phyloP scores from a whole-genome alignment of 2,888 invertebrate species.

The Smittia aterrima region DNA sequence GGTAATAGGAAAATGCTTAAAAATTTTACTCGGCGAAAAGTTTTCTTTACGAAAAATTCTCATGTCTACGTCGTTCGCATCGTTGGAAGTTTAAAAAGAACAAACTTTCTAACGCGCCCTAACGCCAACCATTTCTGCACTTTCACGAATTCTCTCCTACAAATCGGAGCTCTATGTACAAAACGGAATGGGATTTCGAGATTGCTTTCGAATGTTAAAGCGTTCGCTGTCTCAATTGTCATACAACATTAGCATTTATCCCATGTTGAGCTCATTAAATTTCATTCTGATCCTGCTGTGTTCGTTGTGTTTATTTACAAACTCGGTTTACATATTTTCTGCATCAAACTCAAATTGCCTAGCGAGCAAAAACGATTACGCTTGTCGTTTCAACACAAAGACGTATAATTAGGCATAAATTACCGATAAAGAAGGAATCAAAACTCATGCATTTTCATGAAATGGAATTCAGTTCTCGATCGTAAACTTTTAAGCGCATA shows the following conservation, averaged over 20 bases:
- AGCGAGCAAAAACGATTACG: not conserved
- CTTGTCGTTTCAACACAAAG: not conserved
- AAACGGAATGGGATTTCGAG: too few species aligned
- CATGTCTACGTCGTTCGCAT: too few species aligned
- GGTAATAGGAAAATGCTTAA: too few species aligned
- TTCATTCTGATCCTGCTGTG: too few species aligned
- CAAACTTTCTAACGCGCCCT: too few species aligned
- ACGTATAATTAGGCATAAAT: not conserved
- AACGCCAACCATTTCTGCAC: too few species aligned
- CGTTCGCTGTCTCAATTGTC: not conserved
- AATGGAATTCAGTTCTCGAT: not conserved
- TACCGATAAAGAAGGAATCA: not conserved
- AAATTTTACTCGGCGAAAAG: too few species aligned
- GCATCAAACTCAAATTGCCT: not conserved
- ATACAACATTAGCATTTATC: not conserved
- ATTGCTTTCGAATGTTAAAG: too few species aligned
- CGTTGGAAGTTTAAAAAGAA: too few species aligned
- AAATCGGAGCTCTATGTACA: too few species aligned
- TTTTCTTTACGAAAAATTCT: too few species aligned
- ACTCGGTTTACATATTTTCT: not conserved
- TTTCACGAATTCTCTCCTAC: too few species aligned
- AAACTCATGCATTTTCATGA: not conserved
- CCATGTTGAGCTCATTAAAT: slow-evolving; percentile 2
- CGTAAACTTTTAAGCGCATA: not conserved
- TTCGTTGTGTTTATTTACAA: not conserved